Base-by-base conservation (phyloP, 2,113 vertebrate species). In the Cyrtonyx montezumae region DNA sequence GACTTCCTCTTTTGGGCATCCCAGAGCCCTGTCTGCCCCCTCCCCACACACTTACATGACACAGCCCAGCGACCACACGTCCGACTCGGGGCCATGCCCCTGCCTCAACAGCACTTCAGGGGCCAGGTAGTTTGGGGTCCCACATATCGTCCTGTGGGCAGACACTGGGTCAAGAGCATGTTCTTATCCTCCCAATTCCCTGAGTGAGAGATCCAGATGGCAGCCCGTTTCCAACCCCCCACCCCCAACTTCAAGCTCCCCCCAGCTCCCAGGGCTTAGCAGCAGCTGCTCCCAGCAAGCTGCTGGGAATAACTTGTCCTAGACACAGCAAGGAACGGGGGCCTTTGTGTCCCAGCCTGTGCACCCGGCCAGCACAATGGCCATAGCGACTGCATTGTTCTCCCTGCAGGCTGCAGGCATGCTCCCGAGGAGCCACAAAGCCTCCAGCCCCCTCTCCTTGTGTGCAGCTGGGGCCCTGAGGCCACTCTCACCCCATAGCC, bases 111-210 rank as follows among this genome's bases (percentile, higher is more conserved):
- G 97, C 88, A 99, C 99, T 97, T 99, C 99, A 13, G 99, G 99
- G 28, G 99, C 99, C 97, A 99, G 97, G 82, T 99, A 99, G 96
- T 99, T 99, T n/a, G 99, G 99, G 65, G 99, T 99, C 43, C 99
- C 99, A 96, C 99, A 99, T 96, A 99, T 99, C n/a, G 99, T 99
- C 96, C 99, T 99, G 94, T 34, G 89, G 71, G 42, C 18, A 91
- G 68, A 89, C 20, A 4, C 22, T 48, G 68, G 43, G 61, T 96
- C 65, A 90, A 28, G 20, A 5, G 4, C 56, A 16, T 5, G 34
- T 28, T 78, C 43, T 30, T 18, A 43, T 75, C 7, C 22, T n/a
- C 30, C 32, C 34, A 26, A 4, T 30, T 1, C 17, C 15, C 42
- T 59, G 34, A 37, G 32, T 42, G 55, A 13, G 4, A 17, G 40